Percentiles rank a stretch among this genome's conserved stretches.
These are phyloP conservation scores for Pachypeltis micranthus DNA, from an alignment of 1,140 invertebrate genomes.

Conservation along the genomic window DNA sequence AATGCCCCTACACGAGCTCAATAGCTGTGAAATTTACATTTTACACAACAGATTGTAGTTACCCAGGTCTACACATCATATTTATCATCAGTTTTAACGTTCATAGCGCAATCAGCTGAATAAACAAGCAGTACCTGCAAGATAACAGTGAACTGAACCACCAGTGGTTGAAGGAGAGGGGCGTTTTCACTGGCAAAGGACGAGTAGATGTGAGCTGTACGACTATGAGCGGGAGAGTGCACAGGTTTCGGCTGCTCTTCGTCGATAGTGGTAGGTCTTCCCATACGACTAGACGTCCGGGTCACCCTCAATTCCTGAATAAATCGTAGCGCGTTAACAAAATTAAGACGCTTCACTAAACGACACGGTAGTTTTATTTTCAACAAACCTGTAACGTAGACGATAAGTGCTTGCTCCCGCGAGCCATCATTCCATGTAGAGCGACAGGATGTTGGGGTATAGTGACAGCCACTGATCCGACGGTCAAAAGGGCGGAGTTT, in stretches of 20 bases:
- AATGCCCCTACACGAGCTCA: no score
- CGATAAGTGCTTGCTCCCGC: conserved; percentile 82
- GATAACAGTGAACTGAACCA: conserved; percentile 57
- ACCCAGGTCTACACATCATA: no score
- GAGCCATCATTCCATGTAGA: conserved; percentile 91
- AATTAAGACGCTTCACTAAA: no score
- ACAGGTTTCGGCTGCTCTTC: conserved; percentile 40
- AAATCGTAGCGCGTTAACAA: no score
- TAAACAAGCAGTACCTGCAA: conserved; percentile 24
- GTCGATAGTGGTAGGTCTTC: conserved; percentile 44
- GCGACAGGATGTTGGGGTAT: conserved; percentile 95
- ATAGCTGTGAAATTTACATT: no score
- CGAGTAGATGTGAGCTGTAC: conserved; percentile 30
- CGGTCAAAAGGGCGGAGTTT: conserved; percentile 73
- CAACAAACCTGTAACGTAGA: conserved; percentile 68
- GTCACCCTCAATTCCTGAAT: conserved; percentile 69
- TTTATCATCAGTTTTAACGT: no score
- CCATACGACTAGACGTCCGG: conserved; percentile 59
- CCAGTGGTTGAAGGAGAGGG: conserved; percentile 49
- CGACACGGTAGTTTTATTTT: no score
- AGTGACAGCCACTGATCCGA: conserved; percentile 82
- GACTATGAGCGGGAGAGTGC: conserved; percentile 43
- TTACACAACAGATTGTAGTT: no score
- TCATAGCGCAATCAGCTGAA: no score
- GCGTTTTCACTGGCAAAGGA: conserved; percentile 21